A percentile compares a stretch with the other conserved stretches of the same genome.
phyloP scores from a whole-genome alignment of 2,113 vertebrate species.

The Chloroceryle aenea region DNA sequence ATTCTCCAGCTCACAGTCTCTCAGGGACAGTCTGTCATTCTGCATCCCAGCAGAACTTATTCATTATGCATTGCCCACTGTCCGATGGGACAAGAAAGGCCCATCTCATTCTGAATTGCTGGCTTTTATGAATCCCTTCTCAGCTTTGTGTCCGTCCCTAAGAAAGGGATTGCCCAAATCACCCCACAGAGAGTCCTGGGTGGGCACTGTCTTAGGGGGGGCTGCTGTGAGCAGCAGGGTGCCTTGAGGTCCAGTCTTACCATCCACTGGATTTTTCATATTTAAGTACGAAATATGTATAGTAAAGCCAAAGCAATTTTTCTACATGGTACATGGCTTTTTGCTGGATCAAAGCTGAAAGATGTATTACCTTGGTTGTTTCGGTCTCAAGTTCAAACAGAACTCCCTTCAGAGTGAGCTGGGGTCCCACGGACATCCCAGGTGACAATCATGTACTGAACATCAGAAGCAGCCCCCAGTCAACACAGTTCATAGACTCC shows the following conservation, averaged over 20 bases:
- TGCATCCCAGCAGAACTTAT: neutral
- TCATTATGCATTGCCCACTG: neutral
- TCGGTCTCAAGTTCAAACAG: neutral
- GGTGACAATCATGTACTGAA: neutral
- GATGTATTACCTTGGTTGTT: neutral
- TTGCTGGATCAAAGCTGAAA: neutral
- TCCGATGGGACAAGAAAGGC: neutral
- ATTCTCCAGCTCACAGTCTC: neutral
- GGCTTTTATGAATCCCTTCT: neutral
- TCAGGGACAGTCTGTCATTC: neutral
- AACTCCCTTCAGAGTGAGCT: neutral
- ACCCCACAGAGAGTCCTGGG: neutral
- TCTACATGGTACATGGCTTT: neutral
- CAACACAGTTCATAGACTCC: neutral
- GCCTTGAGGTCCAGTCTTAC: neutral
- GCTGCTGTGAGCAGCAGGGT: neutral
- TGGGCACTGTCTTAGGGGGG: neutral
- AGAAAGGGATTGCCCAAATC: neutral
- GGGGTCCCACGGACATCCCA: neutral
- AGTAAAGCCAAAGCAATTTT: neutral
- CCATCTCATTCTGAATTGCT: neutral
- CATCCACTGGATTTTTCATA: neutral
- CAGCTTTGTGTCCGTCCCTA: neutral
- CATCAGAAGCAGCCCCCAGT: fast-evolving
- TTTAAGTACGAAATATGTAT: neutral